Base-by-base conservation (phyloP, 2,888 invertebrate species). In the Drosophila kuntzei region DNA sequence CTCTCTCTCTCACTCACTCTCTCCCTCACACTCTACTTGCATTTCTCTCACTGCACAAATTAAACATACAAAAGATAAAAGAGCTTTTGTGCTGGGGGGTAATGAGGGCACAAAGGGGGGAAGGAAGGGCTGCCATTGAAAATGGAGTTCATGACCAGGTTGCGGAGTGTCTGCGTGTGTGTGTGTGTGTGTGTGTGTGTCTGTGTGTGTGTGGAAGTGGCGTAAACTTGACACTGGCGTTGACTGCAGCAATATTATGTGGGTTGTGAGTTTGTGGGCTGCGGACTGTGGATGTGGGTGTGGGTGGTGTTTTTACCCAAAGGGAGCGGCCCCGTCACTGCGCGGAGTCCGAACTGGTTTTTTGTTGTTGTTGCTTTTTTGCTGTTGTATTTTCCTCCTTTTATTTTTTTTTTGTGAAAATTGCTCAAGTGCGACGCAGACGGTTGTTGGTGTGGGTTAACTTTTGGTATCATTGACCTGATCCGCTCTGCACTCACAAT, bases 201-300 rank as follows among this genome's bases (percentile, higher is more conserved):
- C 46, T 64, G 64, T 54, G 51, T 32, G 20, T 32, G 14, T 27
- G n/a, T 22, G 36, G 22, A 20, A 44, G 36, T 53, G 50, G 60
- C 80, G 87, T 89, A 90, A 90, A 90, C 89, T 89, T 89, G 89
- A 88, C 90, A 89, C 89, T 90, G 88, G 81, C 70, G 47, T 27
- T 36, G 57, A 32, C 36, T 44, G 36, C 55, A 41, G 41, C 41
- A 54, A 41, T 49, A 60, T 51, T 53, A 62, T 46, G 62, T 62
- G 61, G 61, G 46, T 54, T 39, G 37, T 49, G 55, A 44, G 43
- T 55, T 55, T 55, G 54, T 41, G 16, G 20, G 34, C 12, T 60
- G 58, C 39, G 44, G 51, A 16, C 32, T n/a, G 7, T 27, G n/a
- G 29, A 3, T n/a, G 16, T 36, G 29, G 27, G 39, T 39, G 39